Percentiles rank a stretch among this genome's conserved stretches.
Conservation (phyloP, 92 coral and sea anemone species). For the Muricea muricata region DNA sequence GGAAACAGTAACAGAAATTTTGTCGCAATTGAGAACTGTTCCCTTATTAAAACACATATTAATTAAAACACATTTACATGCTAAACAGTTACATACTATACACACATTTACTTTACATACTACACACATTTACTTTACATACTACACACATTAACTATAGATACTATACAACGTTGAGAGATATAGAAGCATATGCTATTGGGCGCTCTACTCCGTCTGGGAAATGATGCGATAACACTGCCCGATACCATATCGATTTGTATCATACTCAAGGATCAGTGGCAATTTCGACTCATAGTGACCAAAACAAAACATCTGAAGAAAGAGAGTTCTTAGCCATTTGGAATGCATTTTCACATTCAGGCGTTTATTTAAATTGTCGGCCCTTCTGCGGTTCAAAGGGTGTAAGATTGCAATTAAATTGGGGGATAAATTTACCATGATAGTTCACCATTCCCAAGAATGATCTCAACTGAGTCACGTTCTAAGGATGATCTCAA, state of each 20-base stretch:
- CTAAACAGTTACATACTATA: too few relatives aligned
- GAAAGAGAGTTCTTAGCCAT: too few relatives aligned
- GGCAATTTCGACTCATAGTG: slow-evolving; percentile 45
- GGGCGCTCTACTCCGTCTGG: slow-evolving; percentile 43
- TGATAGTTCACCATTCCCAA: slow-evolving; percentile 42
- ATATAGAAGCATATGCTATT: slow-evolving; percentile 54
- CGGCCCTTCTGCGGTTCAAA: slow-evolving; percentile 27
- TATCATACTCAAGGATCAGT: slow-evolving; percentile 21
- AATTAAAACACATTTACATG: too few relatives aligned
- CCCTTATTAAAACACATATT: too few relatives aligned
- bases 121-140: too few relatives aligned
- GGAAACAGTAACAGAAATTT: too few relatives aligned
- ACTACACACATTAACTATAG: too few relatives aligned
- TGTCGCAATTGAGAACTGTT: too few relatives aligned
- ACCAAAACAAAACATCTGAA: too few relatives aligned
- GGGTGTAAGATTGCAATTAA: slow-evolving; percentile 34
- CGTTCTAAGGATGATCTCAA: slow-evolving; percentile 36
- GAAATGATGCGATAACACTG: slow-evolving; percentile 55
- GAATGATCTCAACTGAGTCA: slow-evolving; percentile 36
- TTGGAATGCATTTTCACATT: slow-evolving; percentile 43
- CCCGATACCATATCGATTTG: slow-evolving; percentile 4
- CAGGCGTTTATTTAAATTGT: slow-evolving; percentile 19
- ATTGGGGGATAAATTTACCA: slow-evolving; percentile 33
- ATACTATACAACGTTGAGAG: too few relatives aligned
- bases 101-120: too few relatives aligned